Conservation (phyloP, 2,113 vertebrate species). For the Cyrtonyx montezumae region DNA sequence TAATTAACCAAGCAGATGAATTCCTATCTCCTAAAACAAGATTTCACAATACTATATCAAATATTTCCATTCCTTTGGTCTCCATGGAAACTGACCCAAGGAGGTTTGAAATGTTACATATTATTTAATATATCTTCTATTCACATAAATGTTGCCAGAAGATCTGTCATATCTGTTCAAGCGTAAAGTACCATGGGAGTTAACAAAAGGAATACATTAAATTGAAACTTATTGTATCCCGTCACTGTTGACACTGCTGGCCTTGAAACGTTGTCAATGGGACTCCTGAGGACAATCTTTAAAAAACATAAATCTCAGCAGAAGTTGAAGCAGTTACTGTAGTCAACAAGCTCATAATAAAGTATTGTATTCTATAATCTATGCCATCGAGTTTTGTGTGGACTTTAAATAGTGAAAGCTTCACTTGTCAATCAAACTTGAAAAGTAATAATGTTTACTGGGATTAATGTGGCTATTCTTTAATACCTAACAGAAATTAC, state of each 20-base stretch:
- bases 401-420: not conserved
- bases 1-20: constrained; percentile 37
- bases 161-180: constrained; percentile 73
- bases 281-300: not conserved
- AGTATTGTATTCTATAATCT: not conserved
- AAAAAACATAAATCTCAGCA: constrained; percentile 47
- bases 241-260: constrained; percentile 48
- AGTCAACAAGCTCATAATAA: constrained; percentile 33
- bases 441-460: not conserved
- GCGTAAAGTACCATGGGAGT: constrained; percentile 56
- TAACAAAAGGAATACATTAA: constrained; percentile 70
- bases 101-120: constrained; percentile 70
- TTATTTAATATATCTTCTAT: constrained; percentile 76
- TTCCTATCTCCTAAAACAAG: not conserved
- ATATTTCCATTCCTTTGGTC: constrained; percentile 49
- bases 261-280: constrained; percentile 53
- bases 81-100: constrained; percentile 74
- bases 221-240: constrained; percentile 62
- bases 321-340: constrained; percentile 31
- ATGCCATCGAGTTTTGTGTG: not conserved
- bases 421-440: not conserved
- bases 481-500: not conserved
- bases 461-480: not conserved
- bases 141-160: constrained; percentile 75
- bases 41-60: constrained; percentile 16